Conservation (phyloP, 1,140 invertebrate species). For the Grapholita molesta region DNA sequence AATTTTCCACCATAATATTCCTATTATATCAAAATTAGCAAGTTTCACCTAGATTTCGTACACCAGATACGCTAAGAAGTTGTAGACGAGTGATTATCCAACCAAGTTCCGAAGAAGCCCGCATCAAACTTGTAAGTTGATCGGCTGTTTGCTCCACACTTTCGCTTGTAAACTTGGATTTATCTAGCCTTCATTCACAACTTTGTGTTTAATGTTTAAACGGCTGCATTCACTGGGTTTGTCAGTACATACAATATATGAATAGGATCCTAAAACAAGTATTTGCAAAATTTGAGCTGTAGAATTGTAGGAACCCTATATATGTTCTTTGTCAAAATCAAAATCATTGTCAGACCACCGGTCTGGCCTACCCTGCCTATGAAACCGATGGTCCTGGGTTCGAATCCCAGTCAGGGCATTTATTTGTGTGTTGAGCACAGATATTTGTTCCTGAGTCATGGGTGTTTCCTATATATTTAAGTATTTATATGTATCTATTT, state of each 20-base stretch:
- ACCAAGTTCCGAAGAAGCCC: conserved; percentile 1
- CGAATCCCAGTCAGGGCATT: no score
- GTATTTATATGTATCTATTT: no score
- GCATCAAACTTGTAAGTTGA: neutral
- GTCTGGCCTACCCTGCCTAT: no score
- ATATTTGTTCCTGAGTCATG: no score
- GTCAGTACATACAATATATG: neutral
- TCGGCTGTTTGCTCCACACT: conserved; percentile 8
- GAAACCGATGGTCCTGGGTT: no score
- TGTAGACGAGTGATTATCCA: neutral
- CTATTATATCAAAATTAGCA: neutral
- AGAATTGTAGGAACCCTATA: no score
- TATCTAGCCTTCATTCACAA: conserved; percentile 6
- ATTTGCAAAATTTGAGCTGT: no score
- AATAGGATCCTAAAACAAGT: no score
- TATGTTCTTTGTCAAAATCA: no score
- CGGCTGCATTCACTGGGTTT: neutral
- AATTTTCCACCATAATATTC: neutral
- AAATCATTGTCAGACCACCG: no score
- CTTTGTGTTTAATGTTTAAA: neutral
- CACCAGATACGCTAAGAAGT: neutral
- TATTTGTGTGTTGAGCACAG: no score
- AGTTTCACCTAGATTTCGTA: neutral
- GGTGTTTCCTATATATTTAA: no score
- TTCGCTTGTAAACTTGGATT: neutral